These are phyloP conservation scores for Cheiracanthium punctorium DNA, from an alignment of 2,888 invertebrate species.

Conservation along the genomic window DNA sequence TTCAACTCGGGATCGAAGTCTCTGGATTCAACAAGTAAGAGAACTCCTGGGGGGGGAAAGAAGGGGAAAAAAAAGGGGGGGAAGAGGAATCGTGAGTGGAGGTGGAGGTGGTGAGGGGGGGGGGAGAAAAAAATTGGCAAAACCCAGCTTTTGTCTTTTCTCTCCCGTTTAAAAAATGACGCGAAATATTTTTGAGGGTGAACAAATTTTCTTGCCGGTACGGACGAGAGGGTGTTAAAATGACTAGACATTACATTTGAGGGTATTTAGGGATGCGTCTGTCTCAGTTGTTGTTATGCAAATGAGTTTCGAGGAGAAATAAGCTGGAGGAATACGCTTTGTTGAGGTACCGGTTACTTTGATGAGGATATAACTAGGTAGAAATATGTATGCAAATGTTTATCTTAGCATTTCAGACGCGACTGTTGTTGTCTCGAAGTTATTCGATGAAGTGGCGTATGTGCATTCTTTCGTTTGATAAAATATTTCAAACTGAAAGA, in stretches of 20 bases:
- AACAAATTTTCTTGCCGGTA: neutral
- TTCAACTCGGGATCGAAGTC: conserved; percentile 52
- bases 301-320: neutral
- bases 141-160: conserved; percentile 10
- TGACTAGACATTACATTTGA: conserved; percentile 4
- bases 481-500: no score
- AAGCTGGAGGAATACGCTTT: neutral
- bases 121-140: neutral
- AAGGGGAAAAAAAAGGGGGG: neutral
- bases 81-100: conserved; percentile 26
- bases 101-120: neutral
- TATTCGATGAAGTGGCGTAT: no score
- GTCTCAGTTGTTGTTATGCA: neutral
- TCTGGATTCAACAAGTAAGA: conserved; percentile 63
- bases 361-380: conserved; percentile 4
- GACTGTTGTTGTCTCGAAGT: no score
- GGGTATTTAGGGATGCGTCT: neutral
- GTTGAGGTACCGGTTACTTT: neutral
- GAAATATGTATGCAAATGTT: conserved; percentile 4
- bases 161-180: conserved; percentile 9
- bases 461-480: no score
- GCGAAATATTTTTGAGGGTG: conserved; percentile 5
- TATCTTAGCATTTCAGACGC: neutral
- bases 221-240: neutral
- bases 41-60: conserved; percentile 6